Conservation (phyloP, 2,113 vertebrate genomes). For the Ictalurus punctatus region DNA sequence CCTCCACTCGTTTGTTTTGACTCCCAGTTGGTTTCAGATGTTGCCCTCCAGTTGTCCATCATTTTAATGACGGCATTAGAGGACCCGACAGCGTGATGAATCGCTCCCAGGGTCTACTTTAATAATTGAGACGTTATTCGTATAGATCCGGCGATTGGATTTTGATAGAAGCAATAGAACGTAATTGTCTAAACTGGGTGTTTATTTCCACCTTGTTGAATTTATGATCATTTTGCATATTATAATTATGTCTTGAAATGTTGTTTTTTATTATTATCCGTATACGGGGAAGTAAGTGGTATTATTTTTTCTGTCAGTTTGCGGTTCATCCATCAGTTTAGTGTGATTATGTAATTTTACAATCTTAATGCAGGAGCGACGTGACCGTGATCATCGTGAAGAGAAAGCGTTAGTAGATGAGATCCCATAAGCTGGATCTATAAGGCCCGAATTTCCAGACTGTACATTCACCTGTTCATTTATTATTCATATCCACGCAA, state of each 20-base stretch:
- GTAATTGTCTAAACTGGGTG: constrained; percentile 67
- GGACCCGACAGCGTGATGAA: constrained; percentile 75
- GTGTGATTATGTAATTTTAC: constrained; percentile 60
- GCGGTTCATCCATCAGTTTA: constrained; percentile 26
- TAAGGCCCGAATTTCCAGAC: constrained; percentile 21
- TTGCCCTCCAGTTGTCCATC: constrained; percentile 75
- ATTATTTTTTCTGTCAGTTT: constrained; percentile 60
- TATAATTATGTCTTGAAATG: constrained; percentile 16
- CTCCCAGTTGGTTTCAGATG: constrained; percentile 62
- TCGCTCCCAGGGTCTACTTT: constrained; percentile 74
- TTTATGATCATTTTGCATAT: constrained; percentile 31
- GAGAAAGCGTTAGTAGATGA: constrained; percentile 63
- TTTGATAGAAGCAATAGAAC: constrained; percentile 69
- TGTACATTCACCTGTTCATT: constrained; percentile 48
- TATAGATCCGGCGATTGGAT: constrained; percentile 70
- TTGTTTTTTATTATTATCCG: constrained; percentile 19
- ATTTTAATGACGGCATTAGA: constrained; percentile 80
- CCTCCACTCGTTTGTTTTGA: too few relatives aligned
- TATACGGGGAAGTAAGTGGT: constrained; percentile 65
- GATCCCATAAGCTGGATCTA: constrained; percentile 8
- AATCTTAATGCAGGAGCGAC: constrained; percentile 53
- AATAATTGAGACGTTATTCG: constrained; percentile 73
- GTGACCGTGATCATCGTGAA: neutral
- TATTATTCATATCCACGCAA: constrained; percentile 46
- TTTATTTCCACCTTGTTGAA: constrained; percentile 24